Evolutionary conservation across 2,113 vertebrate genomes (phyloP), one percentile per base, ranked within the genome.

Genomic region (Hippocampus zosterae): DNA sequence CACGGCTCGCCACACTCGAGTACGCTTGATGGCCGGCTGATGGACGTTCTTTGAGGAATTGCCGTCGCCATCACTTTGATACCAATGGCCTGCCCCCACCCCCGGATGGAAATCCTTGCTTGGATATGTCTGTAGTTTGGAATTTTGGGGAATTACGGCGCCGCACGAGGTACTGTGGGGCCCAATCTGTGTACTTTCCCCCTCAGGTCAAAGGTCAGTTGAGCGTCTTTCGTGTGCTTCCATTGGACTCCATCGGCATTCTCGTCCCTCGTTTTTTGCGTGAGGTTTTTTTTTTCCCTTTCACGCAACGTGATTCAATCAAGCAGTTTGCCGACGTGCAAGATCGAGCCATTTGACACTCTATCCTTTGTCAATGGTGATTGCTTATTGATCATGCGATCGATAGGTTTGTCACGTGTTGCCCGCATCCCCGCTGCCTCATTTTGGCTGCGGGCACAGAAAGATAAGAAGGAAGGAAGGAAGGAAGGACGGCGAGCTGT

Each of bases 1-100:
- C 71, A 70, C 57, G 74, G 65, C 25, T 72, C 69, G 67, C 42
- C 44, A 61, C 23, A 66, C 64, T 66, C 69, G 71, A 65, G 25
- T 44, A 70, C 46, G 56, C 77, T 79, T 77, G 67, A 73, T 77
- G 44, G 71, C 13, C 5, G 46, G 5, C 33, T 1, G 33, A 37
- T 37, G 33, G 33, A 37, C 33, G 33, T 29, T 40, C 40, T 72
- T 67, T 72, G 27, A 55, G 23, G 3, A 67, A 80, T 70, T 65
- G 33, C 27, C 25, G 16, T 21, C 19, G 10, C 15, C 46, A 6
- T 19, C 46, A 48, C 46, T 18, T 19, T 19, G 15, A 48, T 15
- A 48, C 46, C 0, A 16, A 3, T 18, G 46, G 2, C 29, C 29
- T 5, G 29, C 29, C 29, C 29, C 29, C 25, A 27, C 25, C 29